Evolutionary conservation across 2,113 vertebrate species (phyloP), one percentile per base, ranked within the genome.

Genomic region (Lasiurus borealis): DNA sequence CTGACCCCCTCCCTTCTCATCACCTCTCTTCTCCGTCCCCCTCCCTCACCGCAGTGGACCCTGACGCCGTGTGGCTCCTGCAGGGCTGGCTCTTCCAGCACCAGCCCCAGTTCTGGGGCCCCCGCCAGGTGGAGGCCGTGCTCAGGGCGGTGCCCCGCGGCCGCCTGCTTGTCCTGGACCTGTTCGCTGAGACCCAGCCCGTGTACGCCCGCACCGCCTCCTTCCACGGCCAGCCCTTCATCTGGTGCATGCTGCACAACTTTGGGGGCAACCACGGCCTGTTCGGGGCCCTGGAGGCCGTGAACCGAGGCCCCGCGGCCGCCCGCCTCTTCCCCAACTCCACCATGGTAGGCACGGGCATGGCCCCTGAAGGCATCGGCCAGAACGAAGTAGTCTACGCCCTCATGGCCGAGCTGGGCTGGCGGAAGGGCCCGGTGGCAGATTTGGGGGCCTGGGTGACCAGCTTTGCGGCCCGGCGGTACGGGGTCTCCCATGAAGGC

Each of bases 181-280:
- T 99, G 84, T 99, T 99, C 50, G 99, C 99, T 0, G 99, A 99
- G 97, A 99, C 98, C 4, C 98, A 98, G 91, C 99, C 99, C 0
- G 97, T 99, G 44, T 99, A 99, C 94, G 96, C 96, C 36, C 98
- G 97, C 97, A 99, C 99, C 0, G 96, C 99, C 64, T 99, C 99
- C 85, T 99, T 99, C 98, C 99, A 99, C 0, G 99, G 99, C 25
- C 99, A 99, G 97, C 99, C 99, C 21, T 99, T 99, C 96, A 99
- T 99, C 97, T 99, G 99, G 99, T 99, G 99, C 97, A 99, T 99
- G 99, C 98, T 99, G 93, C 99, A 99, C 84, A 99, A 99, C 98
- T 99, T 99, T 0, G 99, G 99, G 0, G 99, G 99, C 50, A 99
- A 99, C 95, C 99, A 98, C 0, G 99, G 99, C 29, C 98, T 99